Evolutionary conservation across 2,888 invertebrate genomes (phyloP).

Genomic region (Napeogenes inachia): DNA sequence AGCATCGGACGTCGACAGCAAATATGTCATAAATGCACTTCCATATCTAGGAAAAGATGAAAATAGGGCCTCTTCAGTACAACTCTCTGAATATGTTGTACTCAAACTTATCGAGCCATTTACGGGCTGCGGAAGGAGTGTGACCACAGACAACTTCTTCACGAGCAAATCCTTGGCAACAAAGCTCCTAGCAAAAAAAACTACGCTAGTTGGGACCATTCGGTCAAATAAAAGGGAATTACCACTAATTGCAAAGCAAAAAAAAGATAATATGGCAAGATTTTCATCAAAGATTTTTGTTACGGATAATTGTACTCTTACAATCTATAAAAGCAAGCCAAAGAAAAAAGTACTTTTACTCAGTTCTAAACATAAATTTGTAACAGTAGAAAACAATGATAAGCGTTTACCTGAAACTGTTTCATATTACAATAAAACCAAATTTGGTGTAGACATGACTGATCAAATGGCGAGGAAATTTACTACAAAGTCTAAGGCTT

Average conservation of each 20-base stretch:
- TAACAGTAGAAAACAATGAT: slow-evolving; percentile 5
- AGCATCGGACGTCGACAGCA: slow-evolving; percentile 16
- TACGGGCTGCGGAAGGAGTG: slow-evolving; percentile 13
- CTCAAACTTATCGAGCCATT: slow-evolving; percentile 19
- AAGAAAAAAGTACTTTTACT: slow-evolving; percentile 17
- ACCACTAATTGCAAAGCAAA: too few relatives aligned
- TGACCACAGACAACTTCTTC: slow-evolving; percentile 15
- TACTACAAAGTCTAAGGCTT: slow-evolving; percentile 7
- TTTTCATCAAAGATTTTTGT: slow-evolving; percentile 9
- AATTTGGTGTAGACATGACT: slow-evolving; percentile 4
- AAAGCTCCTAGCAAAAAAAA: slow-evolving; percentile 18
- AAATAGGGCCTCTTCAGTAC: slow-evolving; percentile 4
- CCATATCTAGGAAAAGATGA: slow-evolving; percentile 18
- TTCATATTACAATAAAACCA: slow-evolving; percentile 10
- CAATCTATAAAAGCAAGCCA: slow-evolving; percentile 6
- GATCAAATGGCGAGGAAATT: slow-evolving; percentile 15
- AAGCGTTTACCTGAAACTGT: slow-evolving; percentile 8
- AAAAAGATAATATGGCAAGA: too few relatives aligned
- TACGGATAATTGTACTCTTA: slow-evolving; percentile 18
- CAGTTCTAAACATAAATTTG: slow-evolving; percentile 11
- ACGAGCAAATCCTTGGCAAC: slow-evolving; percentile 15
- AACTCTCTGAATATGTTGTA: slow-evolving; percentile 18
- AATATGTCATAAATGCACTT: slow-evolving; percentile 17
- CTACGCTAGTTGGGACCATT: slow-evolving; percentile 17
- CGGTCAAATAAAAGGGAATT: too few relatives aligned